A percentile compares a stretch with the other conserved stretches of the same genome.
phyloP scores from a whole-genome alignment of 2,797 vertebrate genomes.

The Acrossocheilus fasciatus region DNA sequence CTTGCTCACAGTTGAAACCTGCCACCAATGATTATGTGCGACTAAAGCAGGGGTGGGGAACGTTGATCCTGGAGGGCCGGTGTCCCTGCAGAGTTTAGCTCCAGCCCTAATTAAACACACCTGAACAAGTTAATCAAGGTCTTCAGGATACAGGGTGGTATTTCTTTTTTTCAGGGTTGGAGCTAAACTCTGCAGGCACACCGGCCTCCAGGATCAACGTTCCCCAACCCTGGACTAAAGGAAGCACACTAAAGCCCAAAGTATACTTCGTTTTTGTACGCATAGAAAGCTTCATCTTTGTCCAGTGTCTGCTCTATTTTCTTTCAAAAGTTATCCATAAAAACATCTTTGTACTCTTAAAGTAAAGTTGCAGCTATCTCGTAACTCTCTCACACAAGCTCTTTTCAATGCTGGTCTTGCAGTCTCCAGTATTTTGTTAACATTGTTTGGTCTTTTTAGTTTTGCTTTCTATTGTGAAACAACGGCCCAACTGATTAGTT shows the following conservation, averaged over 20 bases:
- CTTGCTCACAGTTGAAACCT: neutral
- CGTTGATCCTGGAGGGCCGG: too few species aligned
- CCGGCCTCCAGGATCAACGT: too few species aligned
- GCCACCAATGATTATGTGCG: conserved; percentile 38
- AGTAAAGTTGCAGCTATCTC: neutral
- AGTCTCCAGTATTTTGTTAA: neutral
- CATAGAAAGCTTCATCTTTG: neutral
- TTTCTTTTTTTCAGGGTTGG: too few species aligned
- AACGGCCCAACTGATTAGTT: neutral
- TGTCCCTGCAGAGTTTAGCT: too few species aligned
- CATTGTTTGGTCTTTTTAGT: neutral
- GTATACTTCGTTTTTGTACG: neutral
- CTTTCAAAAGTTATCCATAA: neutral
- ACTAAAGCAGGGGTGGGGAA: neutral
- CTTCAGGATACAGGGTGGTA: too few species aligned
- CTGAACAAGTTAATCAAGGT: too few species aligned
- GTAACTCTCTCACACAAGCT: neutral
- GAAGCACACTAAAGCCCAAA: neutral
- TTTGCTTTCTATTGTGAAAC: neutral
- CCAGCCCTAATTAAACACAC: too few species aligned
- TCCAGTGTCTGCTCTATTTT: neutral
- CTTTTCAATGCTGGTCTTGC: neutral
- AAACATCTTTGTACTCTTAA: neutral
- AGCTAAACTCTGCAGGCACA: too few species aligned
- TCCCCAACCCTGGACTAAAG: neutral